phyloP scores from a whole-genome alignment of 92 coral and sea anemone genomes.

The Heteractis magnifica region DNA sequence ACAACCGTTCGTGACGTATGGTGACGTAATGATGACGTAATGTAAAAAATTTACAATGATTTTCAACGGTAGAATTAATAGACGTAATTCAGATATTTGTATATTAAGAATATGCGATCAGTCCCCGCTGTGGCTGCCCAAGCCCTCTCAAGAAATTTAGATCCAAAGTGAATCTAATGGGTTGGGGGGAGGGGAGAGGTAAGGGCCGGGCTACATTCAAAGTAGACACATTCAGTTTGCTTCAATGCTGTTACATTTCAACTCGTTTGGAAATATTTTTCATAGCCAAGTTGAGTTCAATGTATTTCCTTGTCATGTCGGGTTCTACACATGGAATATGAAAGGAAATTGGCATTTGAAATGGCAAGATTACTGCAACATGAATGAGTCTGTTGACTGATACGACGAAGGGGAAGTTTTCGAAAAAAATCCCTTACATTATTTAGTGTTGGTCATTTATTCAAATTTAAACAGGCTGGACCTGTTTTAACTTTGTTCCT shows the following conservation, averaged over 20 bases:
- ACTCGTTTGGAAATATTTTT: not conserved
- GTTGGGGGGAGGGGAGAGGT: not conserved
- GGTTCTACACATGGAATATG: not conserved
- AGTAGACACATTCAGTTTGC: not conserved
- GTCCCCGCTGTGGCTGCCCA: not conserved
- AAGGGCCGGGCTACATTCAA: not conserved
- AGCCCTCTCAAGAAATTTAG: not conserved
- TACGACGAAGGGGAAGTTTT: not conserved
- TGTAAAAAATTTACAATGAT: not conserved
- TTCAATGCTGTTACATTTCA: not conserved
- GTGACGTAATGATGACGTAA: too few species aligned
- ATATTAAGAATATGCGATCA: not conserved
- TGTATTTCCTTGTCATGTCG: not conserved
- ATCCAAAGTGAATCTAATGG: not conserved
- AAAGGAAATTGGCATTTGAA: not conserved
- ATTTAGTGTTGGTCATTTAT: not conserved
- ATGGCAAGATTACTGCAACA: not conserved
- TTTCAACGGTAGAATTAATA: not conserved
- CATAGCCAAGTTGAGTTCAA: not conserved
- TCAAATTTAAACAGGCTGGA: conserved; percentile 22
- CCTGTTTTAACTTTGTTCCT: conserved; percentile 14
- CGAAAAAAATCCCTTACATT: not conserved
- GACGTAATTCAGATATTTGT: not conserved
- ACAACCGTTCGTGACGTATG: not conserved
- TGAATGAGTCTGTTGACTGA: not conserved